These are phyloP conservation scores for Lochmaea crataegi DNA, from an alignment of 2,888 invertebrate species.

Conservation along the genomic window DNA sequence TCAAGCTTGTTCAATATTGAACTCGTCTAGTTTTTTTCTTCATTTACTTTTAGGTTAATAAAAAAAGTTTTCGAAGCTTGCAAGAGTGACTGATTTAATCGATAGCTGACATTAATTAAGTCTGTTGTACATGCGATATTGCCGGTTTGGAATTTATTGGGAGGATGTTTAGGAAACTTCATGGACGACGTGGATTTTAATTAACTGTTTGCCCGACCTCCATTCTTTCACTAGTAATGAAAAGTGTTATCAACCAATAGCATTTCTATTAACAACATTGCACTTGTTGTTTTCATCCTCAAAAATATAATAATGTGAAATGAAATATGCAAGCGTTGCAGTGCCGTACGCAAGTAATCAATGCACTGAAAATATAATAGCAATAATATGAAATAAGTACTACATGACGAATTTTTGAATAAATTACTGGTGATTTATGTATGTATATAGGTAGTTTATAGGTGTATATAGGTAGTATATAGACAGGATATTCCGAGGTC, in stretches of 20 bases:
- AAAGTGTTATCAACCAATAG: conserved; percentile 14
- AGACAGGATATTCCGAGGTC: no score
- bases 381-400: no score
- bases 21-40: conserved; percentile 38
- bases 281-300: background rate
- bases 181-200: conserved; percentile 19
- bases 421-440: no score
- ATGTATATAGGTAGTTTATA: no score
- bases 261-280: conserved; percentile 20
- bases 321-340: no score
- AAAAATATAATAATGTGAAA: no score
- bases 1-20: background rate
- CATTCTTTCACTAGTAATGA: conserved; percentile 15
- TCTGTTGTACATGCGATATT: conserved; percentile 22
- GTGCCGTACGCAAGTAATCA: background rate
- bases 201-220: conserved; percentile 15
- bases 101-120: conserved; percentile 25
- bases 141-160: conserved; percentile 20
- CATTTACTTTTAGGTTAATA: background rate
- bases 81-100: conserved; percentile 17
- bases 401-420: no score
- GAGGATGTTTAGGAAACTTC: conserved; percentile 21
- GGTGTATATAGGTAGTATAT: no score
- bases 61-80: conserved; percentile 6
- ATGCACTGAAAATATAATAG: no score